Conservation (phyloP, 2,888 invertebrate species). For the Willowsia nigromaculata region DNA sequence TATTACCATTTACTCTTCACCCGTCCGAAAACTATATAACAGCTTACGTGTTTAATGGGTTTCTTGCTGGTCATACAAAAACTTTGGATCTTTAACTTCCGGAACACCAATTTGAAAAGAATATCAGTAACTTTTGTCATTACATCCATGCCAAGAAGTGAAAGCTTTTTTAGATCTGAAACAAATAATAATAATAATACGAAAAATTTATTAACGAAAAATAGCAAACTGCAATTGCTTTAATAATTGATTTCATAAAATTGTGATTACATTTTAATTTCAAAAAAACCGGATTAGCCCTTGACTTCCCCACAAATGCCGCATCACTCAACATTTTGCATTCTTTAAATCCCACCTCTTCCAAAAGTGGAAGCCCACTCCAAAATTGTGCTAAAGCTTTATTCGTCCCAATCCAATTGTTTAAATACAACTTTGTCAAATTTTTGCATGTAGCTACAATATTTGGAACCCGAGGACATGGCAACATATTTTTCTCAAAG, state of each 20-base stretch:
- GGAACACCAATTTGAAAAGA: not conserved
- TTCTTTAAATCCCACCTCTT: not conserved
- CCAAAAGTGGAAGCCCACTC: not conserved
- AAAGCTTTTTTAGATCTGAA: not conserved
- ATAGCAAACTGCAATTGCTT: not conserved
- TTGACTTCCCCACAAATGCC: not conserved
- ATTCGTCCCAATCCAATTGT: slow-evolving; percentile 1
- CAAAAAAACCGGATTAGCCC: not conserved
- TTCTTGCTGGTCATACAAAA: not conserved
- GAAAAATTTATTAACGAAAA: not conserved
- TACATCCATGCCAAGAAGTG: not conserved
- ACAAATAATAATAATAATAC: not conserved
- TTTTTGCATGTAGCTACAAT: not conserved
- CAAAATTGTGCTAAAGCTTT: not conserved
- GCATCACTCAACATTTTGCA: not conserved
- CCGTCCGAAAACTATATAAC: not conserved
- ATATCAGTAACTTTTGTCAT: not conserved
- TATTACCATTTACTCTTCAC: not conserved
- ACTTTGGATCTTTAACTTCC: not conserved
- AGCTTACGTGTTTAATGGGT: not conserved
- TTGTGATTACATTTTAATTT: not conserved
- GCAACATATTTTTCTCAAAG: not conserved
- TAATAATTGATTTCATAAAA: too few species aligned
- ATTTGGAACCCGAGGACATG: not conserved
- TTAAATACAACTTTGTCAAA: not conserved